phyloP scores from a whole-genome alignment of 2,113 vertebrate species.

The Aegithalos caudatus region DNA sequence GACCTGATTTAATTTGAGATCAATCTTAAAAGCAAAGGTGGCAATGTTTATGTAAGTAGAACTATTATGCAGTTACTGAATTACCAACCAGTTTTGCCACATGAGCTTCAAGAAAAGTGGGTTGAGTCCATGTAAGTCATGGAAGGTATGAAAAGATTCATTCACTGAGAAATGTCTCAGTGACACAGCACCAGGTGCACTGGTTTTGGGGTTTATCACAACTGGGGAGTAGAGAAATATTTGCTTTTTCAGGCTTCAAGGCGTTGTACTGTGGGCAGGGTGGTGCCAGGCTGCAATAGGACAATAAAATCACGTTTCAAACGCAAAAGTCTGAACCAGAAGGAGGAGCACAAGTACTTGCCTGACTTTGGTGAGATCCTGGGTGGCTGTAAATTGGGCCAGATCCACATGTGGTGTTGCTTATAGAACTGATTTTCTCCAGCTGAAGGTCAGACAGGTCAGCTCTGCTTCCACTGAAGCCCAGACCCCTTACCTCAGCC shows the following conservation, averaged over 20 bases:
- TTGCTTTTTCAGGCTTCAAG: neutral
- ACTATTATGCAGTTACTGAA: neutral
- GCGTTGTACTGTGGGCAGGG: neutral
- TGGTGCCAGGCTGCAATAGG: neutral
- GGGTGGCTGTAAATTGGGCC: neutral
- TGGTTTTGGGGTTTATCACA: neutral
- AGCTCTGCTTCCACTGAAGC: neutral
- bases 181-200: neutral
- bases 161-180: neutral
- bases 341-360: neutral
- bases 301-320: neutral
- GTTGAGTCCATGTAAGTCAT: neutral
- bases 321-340: neutral
- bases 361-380: neutral
- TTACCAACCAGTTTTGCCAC: neutral
- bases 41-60: neutral
- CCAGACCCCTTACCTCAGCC: neutral
- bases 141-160: neutral
- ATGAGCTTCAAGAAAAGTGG: neutral
- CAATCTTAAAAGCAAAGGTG: neutral
- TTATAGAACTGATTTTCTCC: neutral
- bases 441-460: neutral
- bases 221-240: neutral
- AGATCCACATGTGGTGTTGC: neutral
- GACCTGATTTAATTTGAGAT: neutral